Percentiles rank a stretch among this genome's conserved stretches.
Conservation (phyloP, 2,888 invertebrate genomes). For the Oscheius sp. region DNA sequence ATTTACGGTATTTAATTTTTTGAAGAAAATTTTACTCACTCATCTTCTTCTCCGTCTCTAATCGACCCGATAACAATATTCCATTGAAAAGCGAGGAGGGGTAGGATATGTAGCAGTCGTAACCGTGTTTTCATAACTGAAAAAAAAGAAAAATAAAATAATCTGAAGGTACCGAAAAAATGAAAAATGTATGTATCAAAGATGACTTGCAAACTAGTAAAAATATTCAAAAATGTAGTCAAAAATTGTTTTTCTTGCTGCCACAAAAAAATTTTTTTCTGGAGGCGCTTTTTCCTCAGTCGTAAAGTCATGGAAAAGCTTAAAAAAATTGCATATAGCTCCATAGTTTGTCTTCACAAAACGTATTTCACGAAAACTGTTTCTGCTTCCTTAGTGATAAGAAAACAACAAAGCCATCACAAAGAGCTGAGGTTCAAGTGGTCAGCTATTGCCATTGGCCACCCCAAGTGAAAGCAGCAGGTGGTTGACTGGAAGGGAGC, state of each 20-base stretch:
- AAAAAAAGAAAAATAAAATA: conserved; percentile 11
- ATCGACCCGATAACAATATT: background rate
- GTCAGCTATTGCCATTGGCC: conserved; percentile 5
- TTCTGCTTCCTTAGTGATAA: too few relatives aligned
- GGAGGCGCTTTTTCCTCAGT: too few relatives aligned
- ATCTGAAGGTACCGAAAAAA: background rate
- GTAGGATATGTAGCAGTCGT: background rate
- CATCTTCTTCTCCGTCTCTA: conserved; percentile 29
- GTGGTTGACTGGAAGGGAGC: background rate
- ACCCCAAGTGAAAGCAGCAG: conserved; percentile 3
- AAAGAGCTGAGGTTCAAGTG: too few relatives aligned
- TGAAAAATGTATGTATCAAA: background rate
- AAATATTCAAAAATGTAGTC: too few relatives aligned
- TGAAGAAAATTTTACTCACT: conserved; percentile 24
- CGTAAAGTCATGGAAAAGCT: too few relatives aligned
- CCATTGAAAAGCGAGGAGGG: conserved; percentile 4
- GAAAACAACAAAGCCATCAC: too few relatives aligned
- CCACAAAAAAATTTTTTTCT: too few relatives aligned
- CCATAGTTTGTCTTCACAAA: too few relatives aligned
- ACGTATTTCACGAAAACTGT: too few relatives aligned
- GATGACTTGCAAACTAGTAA: too few relatives aligned
- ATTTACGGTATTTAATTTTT: background rate
- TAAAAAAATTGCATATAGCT: too few relatives aligned
- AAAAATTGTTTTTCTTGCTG: too few relatives aligned
- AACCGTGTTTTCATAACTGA: conserved; percentile 18